These are phyloP conservation scores for Myrmecobius fasciatus DNA, from an alignment of 2,113 vertebrate species.

Conservation along the genomic window DNA sequence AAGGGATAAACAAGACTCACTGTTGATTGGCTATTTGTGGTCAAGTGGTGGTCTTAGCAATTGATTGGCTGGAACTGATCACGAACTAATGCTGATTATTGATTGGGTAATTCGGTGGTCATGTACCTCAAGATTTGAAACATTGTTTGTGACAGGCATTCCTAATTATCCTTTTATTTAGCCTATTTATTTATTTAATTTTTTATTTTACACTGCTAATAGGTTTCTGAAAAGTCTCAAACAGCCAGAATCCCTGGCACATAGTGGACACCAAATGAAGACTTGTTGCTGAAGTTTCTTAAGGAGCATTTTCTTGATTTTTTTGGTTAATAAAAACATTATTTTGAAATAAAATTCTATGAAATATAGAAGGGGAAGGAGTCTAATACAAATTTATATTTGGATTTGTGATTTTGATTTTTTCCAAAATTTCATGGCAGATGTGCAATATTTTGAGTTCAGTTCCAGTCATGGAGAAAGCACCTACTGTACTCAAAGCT, in stretches of 20 bases:
- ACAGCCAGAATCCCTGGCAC: neutral
- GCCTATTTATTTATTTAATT: no score
- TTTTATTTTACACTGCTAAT: neutral
- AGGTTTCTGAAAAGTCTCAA: neutral
- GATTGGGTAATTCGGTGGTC: neutral
- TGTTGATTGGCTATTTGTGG: neutral
- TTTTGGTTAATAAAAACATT: neutral
- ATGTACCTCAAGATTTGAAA: neutral
- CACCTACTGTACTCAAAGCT: neutral
- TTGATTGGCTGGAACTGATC: neutral
- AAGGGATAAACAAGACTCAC: neutral
- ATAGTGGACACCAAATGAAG: neutral
- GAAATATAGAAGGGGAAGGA: no score
- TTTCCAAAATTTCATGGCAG: neutral
- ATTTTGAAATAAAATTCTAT: no score
- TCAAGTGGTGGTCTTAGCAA: neutral
- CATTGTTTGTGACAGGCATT: rapidly evolving
- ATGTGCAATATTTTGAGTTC: neutral
- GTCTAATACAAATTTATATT: neutral
- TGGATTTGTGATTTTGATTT: neutral
- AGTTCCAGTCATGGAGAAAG: neutral
- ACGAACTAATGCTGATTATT: neutral
- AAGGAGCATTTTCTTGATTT: neutral
- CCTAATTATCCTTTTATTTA: neutral
- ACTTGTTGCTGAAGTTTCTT: neutral